Percentiles rank a stretch among this genome's conserved stretches.
Evolutionary conservation across 1,140 invertebrate species (phyloP).

Genomic region (Diplogasteroides magnus): DNA sequence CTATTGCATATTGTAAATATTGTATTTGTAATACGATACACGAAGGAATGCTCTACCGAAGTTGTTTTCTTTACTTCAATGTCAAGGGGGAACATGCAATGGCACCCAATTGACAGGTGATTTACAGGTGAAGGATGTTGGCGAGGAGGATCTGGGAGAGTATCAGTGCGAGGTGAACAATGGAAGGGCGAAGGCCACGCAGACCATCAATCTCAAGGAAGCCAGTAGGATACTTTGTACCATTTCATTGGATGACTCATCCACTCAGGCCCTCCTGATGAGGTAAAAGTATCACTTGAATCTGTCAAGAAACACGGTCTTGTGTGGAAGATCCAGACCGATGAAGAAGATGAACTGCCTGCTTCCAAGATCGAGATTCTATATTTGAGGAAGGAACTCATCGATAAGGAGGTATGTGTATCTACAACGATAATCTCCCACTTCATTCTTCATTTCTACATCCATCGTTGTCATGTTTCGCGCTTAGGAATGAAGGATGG

Average conservation of each 20-base stretch:
- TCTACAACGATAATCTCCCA: no score
- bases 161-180: constrained; percentile 37
- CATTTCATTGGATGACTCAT: not conserved
- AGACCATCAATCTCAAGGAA: constrained; percentile 28
- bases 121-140: constrained; percentile 28
- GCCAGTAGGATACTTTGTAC: constrained; percentile 20
- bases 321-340: constrained; percentile 26
- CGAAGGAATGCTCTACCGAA: no score
- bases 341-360: constrained; percentile 27
- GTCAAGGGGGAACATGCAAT: no score
- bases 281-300: constrained; percentile 20
- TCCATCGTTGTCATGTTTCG: no score
- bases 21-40: no score
- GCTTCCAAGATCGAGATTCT: constrained; percentile 21
- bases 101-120: no score
- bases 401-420: not conserved
- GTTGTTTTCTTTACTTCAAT: no score
- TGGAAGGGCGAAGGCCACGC: constrained; percentile 26
- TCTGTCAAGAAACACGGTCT: constrained; percentile 19
- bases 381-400: constrained; percentile 21
- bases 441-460: no score
- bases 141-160: constrained; percentile 21
- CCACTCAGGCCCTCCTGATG: constrained; percentile 27
- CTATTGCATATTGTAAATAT: no score
- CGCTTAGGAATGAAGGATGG: no score